Base-by-base conservation (phyloP, 1,140 invertebrate genomes). In the Diuraphis noxia region DNA sequence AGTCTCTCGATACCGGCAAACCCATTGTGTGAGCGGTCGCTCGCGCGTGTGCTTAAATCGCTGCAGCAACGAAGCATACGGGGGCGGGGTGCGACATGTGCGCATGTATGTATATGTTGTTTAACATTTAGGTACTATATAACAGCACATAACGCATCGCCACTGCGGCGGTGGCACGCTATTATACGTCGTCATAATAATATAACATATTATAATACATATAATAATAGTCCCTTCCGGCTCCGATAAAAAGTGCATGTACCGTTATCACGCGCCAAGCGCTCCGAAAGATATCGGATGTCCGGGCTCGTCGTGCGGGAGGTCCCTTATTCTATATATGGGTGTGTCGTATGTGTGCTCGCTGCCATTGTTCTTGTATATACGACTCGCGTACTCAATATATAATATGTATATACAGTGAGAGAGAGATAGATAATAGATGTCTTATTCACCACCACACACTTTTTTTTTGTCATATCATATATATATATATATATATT, bases 181-280 rank as follows among this genome's bases (percentile, higher is more conserved):
- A 72, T 72, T 72, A 72, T 72, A 34, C 56, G 2, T 72, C 56
- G 30, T 72, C 56, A n/a, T n/a, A 63, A 63, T n/a, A 63, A 72
- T 72, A 72, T 34, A 5, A 34, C n/a, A 17, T 0, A 63, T 13
- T 86, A 86, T 34, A 36, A 9, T 36, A 23, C 6, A 30, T n/a
- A n/a, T n/a, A n/a, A n/a, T n/a, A n/a, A n/a, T 19, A 21, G 86
- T 88, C 52, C 86, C 86, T 63, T 88, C 86, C 86, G 86, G 86
- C 86, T 63, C 38, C 36, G 52, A 72, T 72, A 72, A 7, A 21
- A 21, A 6, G 25, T 30, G 56, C 30, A 13, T 36, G 21, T 56
- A n/a, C 85, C 85, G 85, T 87, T 87, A 87, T 87, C 85, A 23
- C 34, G 17, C 13, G n/a, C 19, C 30, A 23, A 21, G 49, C 85